Evolutionary conservation across 2,113 vertebrate species (phyloP), one percentile per base, ranked within the genome.

Genomic region (Bucco capensis): DNA sequence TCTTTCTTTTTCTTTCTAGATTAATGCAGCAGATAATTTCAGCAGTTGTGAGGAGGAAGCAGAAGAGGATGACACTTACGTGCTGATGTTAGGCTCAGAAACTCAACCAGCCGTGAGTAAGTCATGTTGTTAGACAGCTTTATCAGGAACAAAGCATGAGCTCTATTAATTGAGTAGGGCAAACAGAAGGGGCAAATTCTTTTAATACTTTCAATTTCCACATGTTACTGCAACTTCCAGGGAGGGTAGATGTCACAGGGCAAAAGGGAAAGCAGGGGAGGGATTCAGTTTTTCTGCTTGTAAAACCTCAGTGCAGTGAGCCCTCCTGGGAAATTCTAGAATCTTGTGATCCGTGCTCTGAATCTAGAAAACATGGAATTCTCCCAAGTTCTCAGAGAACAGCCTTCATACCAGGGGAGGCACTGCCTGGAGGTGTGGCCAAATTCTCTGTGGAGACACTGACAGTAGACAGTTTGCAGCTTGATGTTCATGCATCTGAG

Each of bases 1-100:
- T 17, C 23, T 85, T 88, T 46, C 4, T 85, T 74, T 94, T 96
- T 93, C 57, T 85, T 96, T 94, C 65, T 85, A 97, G 97, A 79
- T 91, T 35, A 88, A 86, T 62, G 60, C 88, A 88, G 27, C 35
- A 51, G 33, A 78, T 71, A 33, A 57, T 40, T 62, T 81, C 30
- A 27, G 16, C 44, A 38, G 31, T 6, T 69, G 81, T 7, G 28
- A 95, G 62, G 77, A 84, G 38, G 74, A 92, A 67, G 79, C 66
- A 35, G 94, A 95, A 61, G 88, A 87, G 7, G 86, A 92, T 31
- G 28, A 86, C 14, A 27, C n/a, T 66, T 96, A 94, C 0, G 3
- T 93, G 50, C 6, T 78, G 44, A 96, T 96, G 91, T 58, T 75
- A 27, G 73, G 58, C 56, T 86, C 71, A 35, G 51, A 82, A 84